Evolutionary conservation across 2,888 invertebrate genomes (phyloP), one percentile per base, ranked within the genome.

Genomic region (Eristalinus sepulchralis): DNA sequence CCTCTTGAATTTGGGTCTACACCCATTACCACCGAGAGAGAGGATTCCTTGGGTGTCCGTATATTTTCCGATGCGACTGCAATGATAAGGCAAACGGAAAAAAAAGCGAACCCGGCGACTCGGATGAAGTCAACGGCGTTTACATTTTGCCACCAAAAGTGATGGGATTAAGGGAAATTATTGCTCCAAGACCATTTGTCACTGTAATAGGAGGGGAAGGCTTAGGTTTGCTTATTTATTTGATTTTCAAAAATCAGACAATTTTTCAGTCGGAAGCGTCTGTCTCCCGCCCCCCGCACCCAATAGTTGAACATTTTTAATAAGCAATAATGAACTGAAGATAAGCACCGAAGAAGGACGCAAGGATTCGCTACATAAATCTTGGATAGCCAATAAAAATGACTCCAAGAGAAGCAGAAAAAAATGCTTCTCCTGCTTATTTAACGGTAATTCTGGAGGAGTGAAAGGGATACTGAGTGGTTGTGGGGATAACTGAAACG

Each of bases 191-290:
- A 55, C 9, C 20, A 77, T 78, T 70, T 70, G 70, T 33, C n/a
- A 63, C 27, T 53, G 57, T 71, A 71, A 55, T 63, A 36, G 78
- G n/a, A n/a, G n/a, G n/a, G 63, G 20, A 57, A 63, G 78, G 70
- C 63, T 63, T 71, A 78, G 39, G 70, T 63, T 70, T 71, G 63
- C 57, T 57, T 64, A 57, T 70, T 57, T 70, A 78, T 64, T 63
- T 13, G 34, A 13, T 62, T 55, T 68, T 63, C 17, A 36, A 39
- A 11, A 27, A 24, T 24, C 10, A 33, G 17, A 17, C 6, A n/a
- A 47, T 47, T 47, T 47, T 47, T 17, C 1, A 5, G 17, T n/a
- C 8, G 1, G n/a, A n/a, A n/a, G n/a, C n/a, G n/a, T 47, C 17
- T 0, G 17, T 6, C 17, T 47, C 17, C 62, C 53, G 22, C 1